Evolutionary conservation across 2,888 invertebrate species (phyloP).

Genomic region (Chrysolina americana): DNA sequence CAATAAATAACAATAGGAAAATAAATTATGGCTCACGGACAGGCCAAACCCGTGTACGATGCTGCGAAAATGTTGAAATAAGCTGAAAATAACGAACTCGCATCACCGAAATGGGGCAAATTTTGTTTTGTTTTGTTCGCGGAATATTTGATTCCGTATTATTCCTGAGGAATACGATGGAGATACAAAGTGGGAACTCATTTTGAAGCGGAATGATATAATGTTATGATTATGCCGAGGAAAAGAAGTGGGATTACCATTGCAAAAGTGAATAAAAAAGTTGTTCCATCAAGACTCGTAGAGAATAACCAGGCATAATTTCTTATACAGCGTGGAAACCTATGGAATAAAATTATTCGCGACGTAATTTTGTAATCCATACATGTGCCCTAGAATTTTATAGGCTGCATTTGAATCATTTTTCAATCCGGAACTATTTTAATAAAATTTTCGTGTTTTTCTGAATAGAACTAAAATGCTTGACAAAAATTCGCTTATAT

Average conservation of each 20-base stretch:
- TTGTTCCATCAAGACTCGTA: background rate
- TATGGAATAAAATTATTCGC: no score
- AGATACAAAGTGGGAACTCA: background rate
- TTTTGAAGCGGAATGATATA: background rate
- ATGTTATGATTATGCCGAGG: background rate
- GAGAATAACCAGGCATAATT: no score
- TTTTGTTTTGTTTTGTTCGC: conserved; percentile 19
- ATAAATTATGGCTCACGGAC: conserved; percentile 26
- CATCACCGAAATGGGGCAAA: background rate
- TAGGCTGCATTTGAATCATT: no score
- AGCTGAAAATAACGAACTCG: conserved; percentile 28
- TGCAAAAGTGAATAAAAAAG: background rate
- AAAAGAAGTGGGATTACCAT: background rate
- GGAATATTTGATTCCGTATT: conserved; percentile 20
- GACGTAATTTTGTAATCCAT: no score
- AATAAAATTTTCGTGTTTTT: no score
- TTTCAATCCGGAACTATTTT: no score
- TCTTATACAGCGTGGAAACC: no score
- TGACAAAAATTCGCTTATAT: no score
- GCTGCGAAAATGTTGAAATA: conserved; percentile 25
- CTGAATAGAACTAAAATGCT: no score
- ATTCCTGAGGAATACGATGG: background rate
- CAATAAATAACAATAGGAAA: conserved; percentile 30
- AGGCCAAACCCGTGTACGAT: conserved; percentile 18
- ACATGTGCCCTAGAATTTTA: no score